phyloP scores from a whole-genome alignment of 2,888 invertebrate genomes.

The Calliphora vomitoria region DNA sequence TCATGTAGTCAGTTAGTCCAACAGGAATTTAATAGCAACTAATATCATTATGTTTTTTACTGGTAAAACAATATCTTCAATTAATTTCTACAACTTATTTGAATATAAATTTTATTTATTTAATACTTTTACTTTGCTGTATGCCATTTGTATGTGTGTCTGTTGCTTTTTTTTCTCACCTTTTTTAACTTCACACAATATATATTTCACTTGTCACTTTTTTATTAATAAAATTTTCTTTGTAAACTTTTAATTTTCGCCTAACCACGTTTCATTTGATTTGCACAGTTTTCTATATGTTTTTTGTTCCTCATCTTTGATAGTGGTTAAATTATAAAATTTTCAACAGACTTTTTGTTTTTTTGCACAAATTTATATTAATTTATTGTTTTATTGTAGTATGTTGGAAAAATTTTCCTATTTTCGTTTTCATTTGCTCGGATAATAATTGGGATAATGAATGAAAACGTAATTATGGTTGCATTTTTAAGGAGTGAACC shows the following conservation, averaged over 20 bases:
- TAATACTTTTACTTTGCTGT: conserved; percentile 44
- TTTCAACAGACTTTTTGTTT: conserved; percentile 46
- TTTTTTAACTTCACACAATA: conserved; percentile 44
- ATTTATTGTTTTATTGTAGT: conserved; percentile 54
- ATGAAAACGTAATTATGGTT: conserved; percentile 66
- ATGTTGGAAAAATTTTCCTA: conserved; percentile 65
- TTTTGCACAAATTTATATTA: conserved; percentile 58
- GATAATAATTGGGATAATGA: conserved; percentile 67
- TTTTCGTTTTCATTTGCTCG: conserved; percentile 71
- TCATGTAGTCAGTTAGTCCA: conserved; percentile 68
- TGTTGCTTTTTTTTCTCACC: conserved; percentile 40
- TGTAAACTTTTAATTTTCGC: conserved; percentile 49
- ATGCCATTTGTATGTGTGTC: conserved; percentile 32
- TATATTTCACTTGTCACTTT: conserved; percentile 69
- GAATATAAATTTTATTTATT: conserved; percentile 22
- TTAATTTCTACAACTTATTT: conserved; percentile 55
- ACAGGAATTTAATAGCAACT: conserved; percentile 55
- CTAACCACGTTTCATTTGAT: conserved; percentile 71
- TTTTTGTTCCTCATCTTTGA: conserved; percentile 64
- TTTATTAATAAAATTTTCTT: conserved; percentile 55
- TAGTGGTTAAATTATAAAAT: conserved; percentile 31
- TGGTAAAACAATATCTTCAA: conserved; percentile 10
- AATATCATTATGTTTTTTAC: background rate
- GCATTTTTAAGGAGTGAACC: background rate
- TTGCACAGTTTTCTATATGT: conserved; percentile 41